Evolutionary conservation across 2,797 vertebrate genomes (phyloP).

Genomic region (Poecile montanus): DNA sequence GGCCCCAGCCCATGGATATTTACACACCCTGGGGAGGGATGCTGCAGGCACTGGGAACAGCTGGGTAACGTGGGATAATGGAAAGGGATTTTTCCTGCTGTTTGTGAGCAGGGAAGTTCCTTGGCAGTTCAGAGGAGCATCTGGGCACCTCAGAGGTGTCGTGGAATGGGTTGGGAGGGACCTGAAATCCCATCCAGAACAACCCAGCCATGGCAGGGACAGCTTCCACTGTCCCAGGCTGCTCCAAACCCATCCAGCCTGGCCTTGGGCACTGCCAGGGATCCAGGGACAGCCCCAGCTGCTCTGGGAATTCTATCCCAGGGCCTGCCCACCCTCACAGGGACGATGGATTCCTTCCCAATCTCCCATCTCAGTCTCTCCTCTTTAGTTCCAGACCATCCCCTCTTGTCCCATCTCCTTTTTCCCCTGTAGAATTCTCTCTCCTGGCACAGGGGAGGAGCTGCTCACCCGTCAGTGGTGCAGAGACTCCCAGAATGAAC

Average conservation of each 20-base stretch:
- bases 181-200: accelerated
- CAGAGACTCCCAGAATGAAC: background rate
- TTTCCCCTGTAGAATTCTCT: background rate
- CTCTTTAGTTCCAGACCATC: background rate
- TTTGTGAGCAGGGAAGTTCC: background rate
- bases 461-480: no score
- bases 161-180: no score
- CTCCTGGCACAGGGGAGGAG: background rate
- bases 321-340: background rate
- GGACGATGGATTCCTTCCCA: background rate
- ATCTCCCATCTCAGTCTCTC: background rate
- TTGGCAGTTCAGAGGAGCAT: background rate
- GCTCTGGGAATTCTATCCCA: background rate
- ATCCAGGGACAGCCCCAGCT: background rate
- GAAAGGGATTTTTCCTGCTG: background rate
- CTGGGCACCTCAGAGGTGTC: background rate
- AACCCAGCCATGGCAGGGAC: background rate
- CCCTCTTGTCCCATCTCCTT: background rate
- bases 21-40: background rate
- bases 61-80: accelerated
- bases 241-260: background rate
- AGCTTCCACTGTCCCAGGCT: background rate
- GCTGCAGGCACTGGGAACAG: background rate
- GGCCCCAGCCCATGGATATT: accelerated
- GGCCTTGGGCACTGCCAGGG: background rate